Percentiles rank a stretch among this genome's conserved stretches.
Evolutionary conservation across 2,797 vertebrate genomes (phyloP).

Genomic region (Peromyscus eremicus): DNA sequence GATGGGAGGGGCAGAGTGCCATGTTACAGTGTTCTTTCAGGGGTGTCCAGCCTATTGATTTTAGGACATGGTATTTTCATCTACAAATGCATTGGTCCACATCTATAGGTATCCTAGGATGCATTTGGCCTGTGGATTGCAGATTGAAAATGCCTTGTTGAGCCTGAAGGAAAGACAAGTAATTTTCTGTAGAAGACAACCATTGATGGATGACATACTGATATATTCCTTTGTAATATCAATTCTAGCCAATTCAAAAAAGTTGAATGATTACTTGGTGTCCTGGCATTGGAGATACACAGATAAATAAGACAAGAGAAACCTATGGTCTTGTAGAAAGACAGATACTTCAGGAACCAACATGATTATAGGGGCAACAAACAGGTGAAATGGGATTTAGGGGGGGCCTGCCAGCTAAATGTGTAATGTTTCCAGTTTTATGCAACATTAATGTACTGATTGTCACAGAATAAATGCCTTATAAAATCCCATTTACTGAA

Average conservation of each 20-base stretch:
- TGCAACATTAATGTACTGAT: background rate
- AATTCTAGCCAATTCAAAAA: slow-evolving; percentile 13
- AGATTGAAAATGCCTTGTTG: background rate
- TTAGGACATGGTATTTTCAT: background rate
- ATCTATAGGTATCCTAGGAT: background rate
- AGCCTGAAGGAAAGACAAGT: slow-evolving; percentile 50
- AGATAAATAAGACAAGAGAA: slow-evolving; percentile 40
- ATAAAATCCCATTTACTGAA: slow-evolving; percentile 7
- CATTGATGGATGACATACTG: background rate
- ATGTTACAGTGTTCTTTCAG: background rate
- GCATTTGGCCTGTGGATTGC: background rate
- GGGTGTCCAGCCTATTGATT: background rate
- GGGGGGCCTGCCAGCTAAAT: background rate
- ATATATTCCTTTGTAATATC: slow-evolving; percentile 33
- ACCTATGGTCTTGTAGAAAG: slow-evolving; percentile 41
- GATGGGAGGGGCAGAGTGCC: background rate
- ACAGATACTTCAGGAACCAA: slow-evolving; percentile 41
- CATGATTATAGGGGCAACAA: background rate
- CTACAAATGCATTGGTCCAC: background rate
- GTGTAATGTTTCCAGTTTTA: background rate
- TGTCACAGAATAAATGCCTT: background rate
- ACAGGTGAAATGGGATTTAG: background rate
- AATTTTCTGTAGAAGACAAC: slow-evolving; percentile 42
- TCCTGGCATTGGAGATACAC: slow-evolving; percentile 4
- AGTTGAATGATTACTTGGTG: slow-evolving; percentile 34